Percentiles rank a stretch among this genome's conserved stretches.
These are phyloP conservation scores for Lochmaea crataegi DNA, from an alignment of 2,888 invertebrate species.

Conservation along the genomic window DNA sequence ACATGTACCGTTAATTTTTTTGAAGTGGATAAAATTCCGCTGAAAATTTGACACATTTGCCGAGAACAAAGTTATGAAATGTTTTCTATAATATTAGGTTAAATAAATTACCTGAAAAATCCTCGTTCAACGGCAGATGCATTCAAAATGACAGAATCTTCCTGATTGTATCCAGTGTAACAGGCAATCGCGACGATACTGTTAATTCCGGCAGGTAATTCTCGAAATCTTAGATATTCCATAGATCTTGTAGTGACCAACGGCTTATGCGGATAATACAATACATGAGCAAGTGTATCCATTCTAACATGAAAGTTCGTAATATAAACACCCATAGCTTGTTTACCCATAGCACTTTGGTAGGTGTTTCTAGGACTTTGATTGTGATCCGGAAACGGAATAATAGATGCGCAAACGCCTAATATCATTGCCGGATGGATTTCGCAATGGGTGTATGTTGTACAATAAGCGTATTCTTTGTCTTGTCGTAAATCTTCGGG, in stretches of 20 bases:
- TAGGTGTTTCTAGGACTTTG: slow-evolving; percentile 99
- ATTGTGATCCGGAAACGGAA: slow-evolving; percentile 99
- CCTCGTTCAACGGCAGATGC: slow-evolving; percentile 98
- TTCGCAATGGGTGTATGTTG: slow-evolving; percentile 99
- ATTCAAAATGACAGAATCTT: slow-evolving; percentile 99
- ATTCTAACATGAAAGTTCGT: slow-evolving; percentile 99
- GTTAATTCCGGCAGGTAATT: slow-evolving; percentile 95
- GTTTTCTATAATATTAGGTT: not conserved
- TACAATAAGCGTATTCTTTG: slow-evolving; percentile 96
- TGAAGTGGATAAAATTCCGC: no score
- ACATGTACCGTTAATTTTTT: no score
- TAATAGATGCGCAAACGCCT: slow-evolving; percentile 99
- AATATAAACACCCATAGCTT: slow-evolving; percentile 99
- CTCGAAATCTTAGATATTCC: slow-evolving; percentile 97
- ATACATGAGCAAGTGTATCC: slow-evolving; percentile 98
- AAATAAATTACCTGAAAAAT: slow-evolving; percentile 78
- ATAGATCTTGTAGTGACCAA: slow-evolving; percentile 98
- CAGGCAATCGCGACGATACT: slow-evolving; percentile 99
- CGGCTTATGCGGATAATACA: slow-evolving; percentile 99
- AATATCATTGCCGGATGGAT: slow-evolving; percentile 99
- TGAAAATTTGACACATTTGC: no score
- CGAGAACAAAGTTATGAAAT: no score
- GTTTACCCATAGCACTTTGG: slow-evolving; percentile 99
- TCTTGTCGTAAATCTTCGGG: slow-evolving; percentile 94
- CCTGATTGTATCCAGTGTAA: slow-evolving; percentile 99